Base-by-base conservation (phyloP, 2,888 invertebrate species). In the Axea sp. region DNA sequence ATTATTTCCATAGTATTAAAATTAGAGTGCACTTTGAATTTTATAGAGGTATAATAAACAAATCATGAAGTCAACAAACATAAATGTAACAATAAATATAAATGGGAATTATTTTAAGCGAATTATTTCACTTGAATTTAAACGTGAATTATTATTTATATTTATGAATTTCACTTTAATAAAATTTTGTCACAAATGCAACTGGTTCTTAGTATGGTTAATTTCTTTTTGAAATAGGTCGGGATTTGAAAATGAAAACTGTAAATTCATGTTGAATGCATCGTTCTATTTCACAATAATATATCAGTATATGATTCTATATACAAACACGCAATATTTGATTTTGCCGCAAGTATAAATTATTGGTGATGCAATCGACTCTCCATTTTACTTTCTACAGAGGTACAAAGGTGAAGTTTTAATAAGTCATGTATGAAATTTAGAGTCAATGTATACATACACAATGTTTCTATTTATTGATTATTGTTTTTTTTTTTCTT, bases 261-360 rank as follows among this genome's bases (percentile, higher is more conserved):
- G 17, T 24, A 3, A 43, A 26, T 33, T 22, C n/a, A 49, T 76
- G 43, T 78, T 76, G 73, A 81, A 78, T 80, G 78, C 75, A 76
- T 79, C 68, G 78, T 62, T 77, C 81, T 83, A 80, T 83, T 84
- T 83, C 81, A 83, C 81, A 80, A 81, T 84, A 82, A 81, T 81
- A 80, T 81, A 75, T 78, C 60, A 71, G 80, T 81, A 81, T 81
- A 79, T 79, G 76, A 77, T 79, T 82, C 82, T 84, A 84, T 85
- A 83, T 73, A 73, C 57, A 79, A 86, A 86, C 81, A 84, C 82
- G 81, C 81, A 82, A 83, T 78, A 82, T 80, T 81, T 83, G 83
- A 82, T 85, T 84, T 82, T 79, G 78, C 77, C 74, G 76, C 80
- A 81, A 75, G 76, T 78, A 73, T 60, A 41, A 60, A 59, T 77